Base-by-base conservation (phyloP, 2,113 vertebrate species). In the Vimba vimba region DNA sequence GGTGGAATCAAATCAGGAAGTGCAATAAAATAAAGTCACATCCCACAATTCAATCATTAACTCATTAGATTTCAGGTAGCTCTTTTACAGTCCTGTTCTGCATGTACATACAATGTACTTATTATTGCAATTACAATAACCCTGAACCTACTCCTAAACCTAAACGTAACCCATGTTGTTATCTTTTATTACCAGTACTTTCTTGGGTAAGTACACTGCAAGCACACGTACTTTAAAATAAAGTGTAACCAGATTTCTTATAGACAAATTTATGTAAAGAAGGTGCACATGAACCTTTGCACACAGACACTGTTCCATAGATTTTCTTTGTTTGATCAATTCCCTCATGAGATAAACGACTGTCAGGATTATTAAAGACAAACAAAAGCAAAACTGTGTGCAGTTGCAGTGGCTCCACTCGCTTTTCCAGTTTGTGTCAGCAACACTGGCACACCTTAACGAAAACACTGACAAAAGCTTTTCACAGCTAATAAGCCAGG, bases 371-470 rank as follows among this genome's bases (percentile, higher is more conserved):
- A 9, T 68, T 19, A 36, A 3, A 4, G 64, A 19, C 1, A 30
- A 69, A 69, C 36, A 77, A 25, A 30, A 33, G 75, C 71, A 25
- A 1, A 3, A 17, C n/a, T 52, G 74, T 52, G 39, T 74, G 71
- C 11, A 30, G 12, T 64, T 74, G 23, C 43, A 60, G 71, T 23
- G 19, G 36, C 62, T 86, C 83, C 76, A 83, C 87, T 59, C 39
- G 66, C 71, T 90, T 69, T 80, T 90, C 89, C 55, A 69, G 89
- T 85, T 80, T 0, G 6, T 23, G 57, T 52, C 90, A 90, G 88
- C 83, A 84, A 8, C 11, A 39, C 57, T 33, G 91, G 88, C 92
- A 91, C 92, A 45, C 92, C 93, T 93, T 87, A 57, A 36, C 25
- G 11, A 52, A 88, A 90, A 91, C 85, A 87, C n/a, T 68, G 33